Evolutionary conservation across 1,140 invertebrate species (phyloP).

Genomic region (Popillia japonica): DNA sequence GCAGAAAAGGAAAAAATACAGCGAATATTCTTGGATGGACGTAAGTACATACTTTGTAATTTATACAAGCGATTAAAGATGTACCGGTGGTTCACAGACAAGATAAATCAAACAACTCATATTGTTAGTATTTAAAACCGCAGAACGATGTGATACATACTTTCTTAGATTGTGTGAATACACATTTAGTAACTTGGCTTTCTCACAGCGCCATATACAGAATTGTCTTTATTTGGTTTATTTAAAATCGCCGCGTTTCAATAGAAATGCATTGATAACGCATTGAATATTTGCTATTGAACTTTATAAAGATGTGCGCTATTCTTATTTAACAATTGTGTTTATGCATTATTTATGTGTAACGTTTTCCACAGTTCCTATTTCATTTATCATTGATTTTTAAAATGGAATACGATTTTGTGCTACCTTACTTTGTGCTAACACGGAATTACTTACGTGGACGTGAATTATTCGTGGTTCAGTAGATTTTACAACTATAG

Average conservation of each 20-base stretch:
- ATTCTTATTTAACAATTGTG: conserved; percentile 39
- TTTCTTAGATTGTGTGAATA: conserved; percentile 38
- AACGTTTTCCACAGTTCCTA: conserved; percentile 35
- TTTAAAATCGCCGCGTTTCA: conserved; percentile 42
- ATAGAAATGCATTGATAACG: conserved; percentile 43
- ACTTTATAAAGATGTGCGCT: conserved; percentile 40
- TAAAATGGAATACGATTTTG: neutral
- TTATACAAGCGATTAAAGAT: conserved; percentile 27
- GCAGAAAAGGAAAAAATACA: conserved; percentile 9
- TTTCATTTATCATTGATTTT: conserved; percentile 34
- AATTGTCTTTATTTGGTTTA: conserved; percentile 42
- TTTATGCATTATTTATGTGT: conserved; percentile 38
- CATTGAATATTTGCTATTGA: conserved; percentile 43
- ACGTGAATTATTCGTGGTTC: neutral
- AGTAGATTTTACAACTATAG: conserved; percentile 16
- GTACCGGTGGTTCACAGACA: conserved; percentile 1
- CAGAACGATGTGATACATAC: conserved; percentile 22
- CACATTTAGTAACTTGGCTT: conserved; percentile 39
- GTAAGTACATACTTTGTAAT: conserved; percentile 32
- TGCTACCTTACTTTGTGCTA: neutral
- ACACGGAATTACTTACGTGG: neutral
- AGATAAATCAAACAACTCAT: conserved; percentile 27
- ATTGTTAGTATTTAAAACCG: conserved; percentile 33
- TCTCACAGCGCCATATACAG: conserved; percentile 43
- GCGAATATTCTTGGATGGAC: conserved; percentile 17